A percentile compares a stretch with the other conserved stretches of the same genome.
Evolutionary conservation across 2,797 vertebrate genomes (phyloP).

Genomic region (Parauchenoglanis punctatus): DNA sequence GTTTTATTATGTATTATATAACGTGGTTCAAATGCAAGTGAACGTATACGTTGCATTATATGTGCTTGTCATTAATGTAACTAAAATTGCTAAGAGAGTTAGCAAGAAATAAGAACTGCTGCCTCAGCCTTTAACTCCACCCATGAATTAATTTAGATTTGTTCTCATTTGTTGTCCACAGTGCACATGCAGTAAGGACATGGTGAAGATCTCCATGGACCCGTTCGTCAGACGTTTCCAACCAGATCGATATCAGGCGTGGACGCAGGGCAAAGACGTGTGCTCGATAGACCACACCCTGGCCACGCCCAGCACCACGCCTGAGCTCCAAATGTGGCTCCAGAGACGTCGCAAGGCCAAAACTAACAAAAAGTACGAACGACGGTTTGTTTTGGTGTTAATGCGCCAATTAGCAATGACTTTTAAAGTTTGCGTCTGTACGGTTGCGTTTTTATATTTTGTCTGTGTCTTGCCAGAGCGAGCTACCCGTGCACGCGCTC

Average conservation of each 20-base stretch:
- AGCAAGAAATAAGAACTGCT: no score
- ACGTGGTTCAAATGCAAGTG: no score
- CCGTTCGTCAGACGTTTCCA: constrained; percentile 95
- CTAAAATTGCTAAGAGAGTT: background rate
- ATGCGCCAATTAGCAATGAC: no score
- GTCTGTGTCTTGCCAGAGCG: constrained; percentile 68
- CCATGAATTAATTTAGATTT: background rate
- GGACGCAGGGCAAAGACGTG: constrained; percentile 93
- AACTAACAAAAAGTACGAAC: constrained; percentile 72
- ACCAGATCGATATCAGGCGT: constrained; percentile 88
- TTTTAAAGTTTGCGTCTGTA: background rate
- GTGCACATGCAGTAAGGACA: constrained; percentile 95
- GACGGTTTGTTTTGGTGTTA: constrained; percentile 16
- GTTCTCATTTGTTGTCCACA: constrained; percentile 55
- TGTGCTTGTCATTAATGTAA: background rate
- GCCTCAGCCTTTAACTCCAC: background rate
- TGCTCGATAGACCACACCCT: constrained; percentile 87
- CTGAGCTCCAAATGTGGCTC: constrained; percentile 88
- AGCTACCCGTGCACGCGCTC: constrained; percentile 81
- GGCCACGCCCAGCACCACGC: constrained; percentile 86
- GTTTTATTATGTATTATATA: background rate
- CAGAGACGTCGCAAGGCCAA: constrained; percentile 79
- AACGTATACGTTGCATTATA: no score
- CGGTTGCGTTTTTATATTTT: background rate
- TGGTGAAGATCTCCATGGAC: constrained; percentile 99